These are phyloP conservation scores for Pelosia muscerda DNA, from an alignment of 2,888 invertebrate species.

Conservation along the genomic window DNA sequence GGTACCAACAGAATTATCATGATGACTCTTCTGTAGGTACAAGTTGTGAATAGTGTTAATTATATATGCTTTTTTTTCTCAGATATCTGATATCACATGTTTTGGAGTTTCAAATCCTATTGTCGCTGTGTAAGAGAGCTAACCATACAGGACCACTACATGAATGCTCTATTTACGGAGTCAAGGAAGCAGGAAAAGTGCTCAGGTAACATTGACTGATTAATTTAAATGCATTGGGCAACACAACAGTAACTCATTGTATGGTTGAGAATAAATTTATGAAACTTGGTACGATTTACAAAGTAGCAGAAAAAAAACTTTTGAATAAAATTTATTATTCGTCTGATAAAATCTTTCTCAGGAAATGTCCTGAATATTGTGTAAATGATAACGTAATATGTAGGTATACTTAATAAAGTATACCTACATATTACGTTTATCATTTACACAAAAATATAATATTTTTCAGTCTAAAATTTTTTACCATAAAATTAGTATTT, in stretches of 20 bases:
- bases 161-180: slow-evolving; percentile 90
- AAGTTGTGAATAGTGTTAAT: not conserved
- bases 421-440: too few species aligned
- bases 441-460: too few species aligned
- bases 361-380: too few species aligned
- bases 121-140: slow-evolving; percentile 89
- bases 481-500: too few species aligned
- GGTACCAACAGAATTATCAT: too few species aligned
- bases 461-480: too few species aligned
- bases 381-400: too few species aligned
- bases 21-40: not conserved
- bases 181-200: slow-evolving; percentile 88
- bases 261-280: slow-evolving; percentile 23
- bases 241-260: slow-evolving; percentile 26
- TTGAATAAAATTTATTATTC: not conserved
- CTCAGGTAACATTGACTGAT: slow-evolving; percentile 76
- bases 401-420: too few species aligned
- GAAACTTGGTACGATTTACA: slow-evolving; percentile 17
- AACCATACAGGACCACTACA: slow-evolving; percentile 89
- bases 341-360: too few species aligned
- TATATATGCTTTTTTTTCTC: slow-evolving; percentile 26
- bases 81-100: slow-evolving; percentile 90
- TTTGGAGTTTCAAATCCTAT: slow-evolving; percentile 92
- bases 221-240: slow-evolving; percentile 36
- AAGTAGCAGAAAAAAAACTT: not conserved